Base-by-base conservation (phyloP, 2,888 invertebrate genomes). In the Chirona hameri region DNA sequence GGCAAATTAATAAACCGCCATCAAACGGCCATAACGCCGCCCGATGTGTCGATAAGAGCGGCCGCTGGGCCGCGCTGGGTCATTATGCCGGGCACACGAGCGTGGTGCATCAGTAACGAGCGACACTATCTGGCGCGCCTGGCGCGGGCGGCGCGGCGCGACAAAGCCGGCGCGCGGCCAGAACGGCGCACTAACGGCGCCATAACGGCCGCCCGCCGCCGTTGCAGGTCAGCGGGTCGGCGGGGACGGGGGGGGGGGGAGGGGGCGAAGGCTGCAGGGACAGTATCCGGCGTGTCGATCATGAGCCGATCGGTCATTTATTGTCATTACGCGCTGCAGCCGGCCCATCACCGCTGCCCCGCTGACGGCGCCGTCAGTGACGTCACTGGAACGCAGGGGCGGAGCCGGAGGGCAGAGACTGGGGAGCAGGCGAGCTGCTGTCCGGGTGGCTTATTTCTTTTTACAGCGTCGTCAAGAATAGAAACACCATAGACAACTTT, bases 11-110 rank as follows among this genome's bases (percentile, higher is more conserved):
- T 46, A 76, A 76, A 76, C 24, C 76, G 39, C 39, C 76, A 76
- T 76, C 10, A 76, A 46, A 39, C 39, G 46, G 10, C 76, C 12
- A 24, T 76, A 2, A 76, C 18, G 7, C 24, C 21, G 46, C 39
- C 76, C 24, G 76, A 76, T 76, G 46, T 24, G 76, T 10, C 21
- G 76, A 76, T 76, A 76, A 46, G 7, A 24, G 31, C 3, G 15
- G 3, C 29, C 4, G 18, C n/a, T n/a, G 18, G 72, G 9, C 31
- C 72, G 72, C 5, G 14, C 72, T 12, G 31, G 10, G 18, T 31
- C 72, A 72, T 72, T 72, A 72, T 72, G 72, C 31, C 72, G 72
- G 31, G 72, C 72, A 72, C 72, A 72, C 27, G 31, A 72, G 31
- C 72, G 72, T 72, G 14, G 5, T 0, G 72, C 72, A 31, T 15